These are phyloP conservation scores for Xenopus tropicalis DNA, from an alignment of 2,113 vertebrate species.

Conservation along the genomic window UCB_Xtro_10.0 CM004443.2:135501-136000, in stretches of 20 bases:
- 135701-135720: background rate
- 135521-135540: background rate
- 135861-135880: background rate
- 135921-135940: too few species aligned
- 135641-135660: background rate
- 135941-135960: background rate
- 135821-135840: background rate
- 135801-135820: too few species aligned
- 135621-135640: background rate
- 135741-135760: background rate
- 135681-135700: background rate
- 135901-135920: background rate
- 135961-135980: background rate
- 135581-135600: background rate
- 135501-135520: background rate
- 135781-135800: background rate
- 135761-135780: too few species aligned
- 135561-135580: too few species aligned
- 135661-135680: background rate
- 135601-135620: background rate
- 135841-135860: too few species aligned
- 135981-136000: slow-evolving; percentile 61
- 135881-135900: too few species aligned
- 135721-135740: too few species aligned
- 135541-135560: background rate